These are phyloP conservation scores for Drosophila nigricruria DNA, from an alignment of 2,888 invertebrate species.

Conservation along the genomic window DNA sequence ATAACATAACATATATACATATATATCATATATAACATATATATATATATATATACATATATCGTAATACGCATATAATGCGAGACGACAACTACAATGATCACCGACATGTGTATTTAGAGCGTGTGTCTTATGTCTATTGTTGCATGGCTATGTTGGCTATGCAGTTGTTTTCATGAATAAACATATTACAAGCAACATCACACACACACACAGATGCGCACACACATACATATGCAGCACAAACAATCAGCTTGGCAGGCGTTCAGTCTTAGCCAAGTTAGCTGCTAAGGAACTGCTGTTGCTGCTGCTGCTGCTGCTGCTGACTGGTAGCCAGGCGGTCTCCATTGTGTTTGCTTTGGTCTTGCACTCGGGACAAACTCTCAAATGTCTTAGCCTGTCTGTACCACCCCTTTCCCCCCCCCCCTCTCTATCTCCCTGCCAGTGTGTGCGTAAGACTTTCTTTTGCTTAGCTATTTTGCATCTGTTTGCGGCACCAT, in stretches of 20 bases:
- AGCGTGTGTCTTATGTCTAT: not conserved
- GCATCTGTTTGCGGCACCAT: slow-evolving; percentile 80
- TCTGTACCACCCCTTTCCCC: not conserved
- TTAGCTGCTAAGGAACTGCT: slow-evolving; percentile 68
- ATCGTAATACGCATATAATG: slow-evolving; percentile 4
- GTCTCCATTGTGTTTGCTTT: slow-evolving; percentile 66
- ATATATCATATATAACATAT: slow-evolving; percentile 4
- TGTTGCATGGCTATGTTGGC: slow-evolving; percentile 8
- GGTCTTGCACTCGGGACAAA: slow-evolving; percentile 32
- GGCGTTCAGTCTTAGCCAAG: slow-evolving; percentile 55
- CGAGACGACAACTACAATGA: slow-evolving; percentile 18
- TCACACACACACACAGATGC: slow-evolving; percentile 21
- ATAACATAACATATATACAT: not conserved
- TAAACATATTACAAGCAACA: slow-evolving; percentile 49
- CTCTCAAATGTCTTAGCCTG: slow-evolving; percentile 47
- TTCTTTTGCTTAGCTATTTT: slow-evolving; percentile 71
- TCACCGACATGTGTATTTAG: slow-evolving; percentile 13
- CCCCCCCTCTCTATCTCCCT: not conserved
- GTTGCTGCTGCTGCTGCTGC: slow-evolving; percentile 66
- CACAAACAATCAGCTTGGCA: slow-evolving; percentile 53
- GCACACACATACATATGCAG: slow-evolving; percentile 7
- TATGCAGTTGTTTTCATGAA: slow-evolving; percentile 46
- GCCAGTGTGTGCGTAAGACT: slow-evolving; percentile 30
- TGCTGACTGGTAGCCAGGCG: slow-evolving; percentile 67
- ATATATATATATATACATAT: slow-evolving; percentile 10